phyloP scores from a whole-genome alignment of 2,888 invertebrate species.

The Clepsis dumicolana region DNA sequence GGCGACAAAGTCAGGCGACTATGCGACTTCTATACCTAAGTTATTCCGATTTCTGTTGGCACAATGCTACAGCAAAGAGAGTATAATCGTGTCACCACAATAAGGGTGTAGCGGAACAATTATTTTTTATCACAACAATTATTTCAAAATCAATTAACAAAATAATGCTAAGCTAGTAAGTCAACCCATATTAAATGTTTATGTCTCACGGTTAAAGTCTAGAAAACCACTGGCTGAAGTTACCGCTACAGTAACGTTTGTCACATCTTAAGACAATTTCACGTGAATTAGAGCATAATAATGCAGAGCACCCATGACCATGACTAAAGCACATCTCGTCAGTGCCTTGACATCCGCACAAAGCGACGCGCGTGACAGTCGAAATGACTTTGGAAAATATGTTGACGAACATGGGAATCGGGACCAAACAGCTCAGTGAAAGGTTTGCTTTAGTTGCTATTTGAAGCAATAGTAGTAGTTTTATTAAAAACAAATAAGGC shows the following conservation, averaged over 20 bases:
- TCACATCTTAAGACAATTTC: constrained; percentile 49
- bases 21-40: no score
- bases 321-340: constrained; percentile 56
- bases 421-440: constrained; percentile 69
- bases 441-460: constrained; percentile 62
- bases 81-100: no score
- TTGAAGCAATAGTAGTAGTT: background rate
- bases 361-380: constrained; percentile 55
- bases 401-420: constrained; percentile 71
- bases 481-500: no score
- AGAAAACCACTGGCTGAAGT: constrained; percentile 51
- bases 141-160: no score
- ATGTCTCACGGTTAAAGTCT: background rate
- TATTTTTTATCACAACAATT: no score
- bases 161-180: no score
- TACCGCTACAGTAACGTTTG: constrained; percentile 65
- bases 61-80: no score
- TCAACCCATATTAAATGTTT: background rate
- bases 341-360: constrained; percentile 72
- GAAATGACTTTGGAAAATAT: constrained; percentile 72
- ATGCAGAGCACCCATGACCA: constrained; percentile 52
- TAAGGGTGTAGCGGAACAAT: no score
- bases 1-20: no score
- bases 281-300: constrained; percentile 69
- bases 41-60: no score